Evolutionary conservation across 1,140 invertebrate species (phyloP), one percentile per base, ranked within the genome.

Genomic region (Dendrolimus kikuchii): DNA sequence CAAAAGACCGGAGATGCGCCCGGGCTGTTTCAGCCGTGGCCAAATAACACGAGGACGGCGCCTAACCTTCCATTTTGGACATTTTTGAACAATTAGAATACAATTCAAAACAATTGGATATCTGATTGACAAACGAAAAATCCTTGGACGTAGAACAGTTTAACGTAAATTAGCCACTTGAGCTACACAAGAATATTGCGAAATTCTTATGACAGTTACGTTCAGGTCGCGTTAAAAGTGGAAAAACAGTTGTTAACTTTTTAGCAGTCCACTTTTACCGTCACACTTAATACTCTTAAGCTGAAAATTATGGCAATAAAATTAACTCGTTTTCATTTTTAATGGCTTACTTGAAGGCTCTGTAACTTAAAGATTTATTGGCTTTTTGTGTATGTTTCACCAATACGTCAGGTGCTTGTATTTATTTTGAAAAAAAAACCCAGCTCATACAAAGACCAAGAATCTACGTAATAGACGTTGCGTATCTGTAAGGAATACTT

Each of bases 1-100:
- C 81, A 85, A 85, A 79, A 59, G 71, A 55, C 66, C 71, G 81
- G 81, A 74, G 79, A 82, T 85, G 65, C 74, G 80, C 56, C 66
- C 49, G 9, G 66, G 64, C 44, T 55, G 71, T 41, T 46, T 43
- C 52, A 39, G 52, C 59, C 66, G 63, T 51, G 47, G 54, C 66
- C 62, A 56, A 60, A 70, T 65, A 66, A 68, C 64, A 50, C 64
- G 57, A 67, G 66, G 55, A 61, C 61, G 10, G 45, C 23, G 43
- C 46, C 39, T 51, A 68, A 60, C 71, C 73, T 78, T 78, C 59
- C 53, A 44, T 23, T 23, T 23, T 23, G 23, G 23, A 60, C 53
- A 61, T 64, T 66, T 49, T 56, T 52, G 46, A 52, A 44, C 66
- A 65, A 62, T 67, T 68, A 63, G 47, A 46, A 54, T 52, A 53